phyloP scores from a whole-genome alignment of 2,113 vertebrate genomes.

The Paramormyrops kingsleyae region DNA sequence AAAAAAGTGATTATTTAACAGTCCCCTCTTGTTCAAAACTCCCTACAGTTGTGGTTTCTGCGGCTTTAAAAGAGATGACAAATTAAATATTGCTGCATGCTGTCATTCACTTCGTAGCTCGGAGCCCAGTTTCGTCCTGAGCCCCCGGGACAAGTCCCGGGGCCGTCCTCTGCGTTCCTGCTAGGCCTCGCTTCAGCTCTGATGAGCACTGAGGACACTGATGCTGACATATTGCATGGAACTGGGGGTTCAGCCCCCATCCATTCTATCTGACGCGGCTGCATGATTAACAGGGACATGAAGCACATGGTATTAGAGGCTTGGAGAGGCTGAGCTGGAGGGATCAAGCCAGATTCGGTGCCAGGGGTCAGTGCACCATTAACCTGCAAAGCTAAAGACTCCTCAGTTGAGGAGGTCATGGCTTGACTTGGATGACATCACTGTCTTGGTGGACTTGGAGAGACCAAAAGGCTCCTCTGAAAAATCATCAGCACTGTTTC shows the following conservation, averaged over 20 bases:
- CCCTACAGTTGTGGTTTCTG: slow-evolving; percentile 20
- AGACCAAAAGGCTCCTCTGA: neutral
- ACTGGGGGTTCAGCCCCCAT: neutral
- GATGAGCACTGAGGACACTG: neutral
- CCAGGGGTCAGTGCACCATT: neutral
- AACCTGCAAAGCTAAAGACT: neutral
- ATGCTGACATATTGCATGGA: neutral
- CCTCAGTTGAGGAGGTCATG: neutral
- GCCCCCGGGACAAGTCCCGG: neutral
- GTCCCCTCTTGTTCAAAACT: neutral
- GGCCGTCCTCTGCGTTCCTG: neutral
- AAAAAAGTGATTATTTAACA: slow-evolving; percentile 21
- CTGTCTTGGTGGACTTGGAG: neutral
- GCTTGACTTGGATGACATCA: neutral
- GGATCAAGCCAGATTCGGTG: neutral
- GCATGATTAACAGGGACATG: neutral
- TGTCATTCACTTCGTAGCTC: slow-evolving; percentile 25
- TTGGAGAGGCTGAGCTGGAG: neutral
- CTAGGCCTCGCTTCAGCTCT: too few species aligned
- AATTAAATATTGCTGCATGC: slow-evolving; percentile 21
- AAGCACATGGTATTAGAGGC: neutral
- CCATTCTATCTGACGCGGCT: neutral
- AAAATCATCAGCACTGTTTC: neutral
- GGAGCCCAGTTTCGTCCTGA: slow-evolving; percentile 11
- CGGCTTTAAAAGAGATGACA: slow-evolving; percentile 23